Evolutionary conservation across 2,797 vertebrate species (phyloP).

Genomic region (Helarctos malayanus): DNA sequence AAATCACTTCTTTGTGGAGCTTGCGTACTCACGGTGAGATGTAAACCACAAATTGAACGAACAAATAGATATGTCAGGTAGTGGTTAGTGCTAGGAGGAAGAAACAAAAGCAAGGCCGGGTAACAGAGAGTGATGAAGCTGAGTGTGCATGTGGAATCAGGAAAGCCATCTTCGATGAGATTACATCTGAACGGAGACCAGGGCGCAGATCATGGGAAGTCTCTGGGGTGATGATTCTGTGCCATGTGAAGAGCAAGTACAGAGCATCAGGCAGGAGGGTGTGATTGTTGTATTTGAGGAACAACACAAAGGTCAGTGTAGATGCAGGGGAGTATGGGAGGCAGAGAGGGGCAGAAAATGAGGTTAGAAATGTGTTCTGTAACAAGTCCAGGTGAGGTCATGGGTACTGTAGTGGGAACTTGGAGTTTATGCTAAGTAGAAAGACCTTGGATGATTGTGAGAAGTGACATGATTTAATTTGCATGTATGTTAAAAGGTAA

Average conservation of each 20-base stretch:
- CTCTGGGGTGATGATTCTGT: neutral
- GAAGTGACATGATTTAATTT: neutral
- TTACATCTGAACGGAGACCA: neutral
- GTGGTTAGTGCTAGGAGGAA: neutral
- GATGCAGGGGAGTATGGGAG: neutral
- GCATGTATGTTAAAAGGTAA: slow-evolving; percentile 5
- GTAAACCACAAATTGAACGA: neutral
- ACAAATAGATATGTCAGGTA: neutral
- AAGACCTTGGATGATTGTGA: slow-evolving; percentile 46
- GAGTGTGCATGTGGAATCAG: neutral
- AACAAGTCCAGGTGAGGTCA: neutral
- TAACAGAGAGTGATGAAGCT: neutral
- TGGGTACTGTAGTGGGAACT: neutral
- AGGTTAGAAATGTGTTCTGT: neutral
- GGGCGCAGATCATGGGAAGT: neutral
- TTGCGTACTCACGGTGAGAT: neutral
- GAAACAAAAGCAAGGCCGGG: neutral
- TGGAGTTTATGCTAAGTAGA: neutral
- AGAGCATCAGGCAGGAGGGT: neutral
- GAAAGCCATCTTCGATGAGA: neutral
- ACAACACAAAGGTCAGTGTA: neutral
- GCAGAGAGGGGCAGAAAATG: neutral
- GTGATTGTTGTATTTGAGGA: neutral
- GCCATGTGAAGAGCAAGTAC: neutral
- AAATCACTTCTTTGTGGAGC: neutral